phyloP scores from a whole-genome alignment of 2,888 invertebrate species.

The Ichneumon xanthorius region DNA sequence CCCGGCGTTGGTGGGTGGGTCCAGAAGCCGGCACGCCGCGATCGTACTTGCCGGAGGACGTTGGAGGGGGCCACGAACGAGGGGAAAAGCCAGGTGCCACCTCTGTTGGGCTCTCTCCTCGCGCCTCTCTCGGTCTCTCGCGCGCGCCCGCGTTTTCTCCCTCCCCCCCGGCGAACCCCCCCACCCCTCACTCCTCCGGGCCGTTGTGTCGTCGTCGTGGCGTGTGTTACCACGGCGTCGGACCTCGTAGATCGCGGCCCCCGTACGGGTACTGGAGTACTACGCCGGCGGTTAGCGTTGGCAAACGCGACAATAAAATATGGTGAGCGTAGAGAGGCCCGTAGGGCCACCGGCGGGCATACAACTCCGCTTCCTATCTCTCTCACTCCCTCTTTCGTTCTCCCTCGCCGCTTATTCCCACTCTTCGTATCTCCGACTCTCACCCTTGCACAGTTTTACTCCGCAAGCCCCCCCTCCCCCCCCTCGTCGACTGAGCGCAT shows the following conservation, averaged over 20 bases:
- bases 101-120: conserved; percentile 73
- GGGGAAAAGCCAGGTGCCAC: conserved; percentile 77
- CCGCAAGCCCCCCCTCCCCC: not conserved
- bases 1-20: conserved; percentile 82
- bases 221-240: conserved; percentile 56
- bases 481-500: conserved; percentile 8
- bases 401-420: conserved; percentile 46
- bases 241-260: conserved; percentile 64
- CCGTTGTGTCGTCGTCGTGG: conserved; percentile 62
- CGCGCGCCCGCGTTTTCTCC: conserved; percentile 24
- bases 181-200: conserved; percentile 51
- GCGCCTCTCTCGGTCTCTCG: conserved; percentile 66
- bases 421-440: conserved; percentile 43
- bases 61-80: conserved; percentile 48
- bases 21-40: conserved; percentile 79
- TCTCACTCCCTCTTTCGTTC: conserved; percentile 22
- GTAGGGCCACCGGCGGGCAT: conserved; percentile 73
- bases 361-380: conserved; percentile 69
- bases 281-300: conserved; percentile 80
- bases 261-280: conserved; percentile 47
- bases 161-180: not conserved
- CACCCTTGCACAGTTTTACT: conserved; percentile 42
- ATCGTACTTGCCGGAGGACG: conserved; percentile 65
- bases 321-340: conserved; percentile 76
- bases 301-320: conserved; percentile 84